Evolutionary conservation across 2,888 invertebrate species (phyloP), one percentile per base, ranked within the genome.

Genomic region (Julus scandinavius): DNA sequence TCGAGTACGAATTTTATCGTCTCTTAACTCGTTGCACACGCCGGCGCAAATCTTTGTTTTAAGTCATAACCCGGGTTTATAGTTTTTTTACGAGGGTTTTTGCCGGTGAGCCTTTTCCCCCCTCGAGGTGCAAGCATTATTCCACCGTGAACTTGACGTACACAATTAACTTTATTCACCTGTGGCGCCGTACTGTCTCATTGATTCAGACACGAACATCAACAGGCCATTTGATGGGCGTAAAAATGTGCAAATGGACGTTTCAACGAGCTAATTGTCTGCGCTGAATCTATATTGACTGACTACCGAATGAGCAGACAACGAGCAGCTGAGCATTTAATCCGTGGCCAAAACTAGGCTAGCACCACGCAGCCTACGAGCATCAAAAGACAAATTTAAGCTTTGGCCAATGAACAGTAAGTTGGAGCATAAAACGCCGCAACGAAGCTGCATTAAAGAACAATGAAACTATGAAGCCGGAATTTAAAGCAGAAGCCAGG

Each of bases 161-260:
- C 20, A 13, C 84, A 84, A 84, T 84, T 85, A 40, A 85, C 85
- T 85, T 17, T 41, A 85, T 85, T 85, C 50, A 85, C 85, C 85
- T 85, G 85, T 85, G 85, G 85, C 85, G 85, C 45, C 85, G 85
- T 13, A 85, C 85, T 85, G 85, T 85, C 85, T 85, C 85, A 45
- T 45, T 45, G 85, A 50, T 50, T 45, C 85, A 85, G 85, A 85
- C 85, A 45, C 20, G 85, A 85, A 85, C 45, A 85, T 85, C 85
- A 45, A 85, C 45, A 17, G 85, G 45, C 85, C 85, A 85, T 85
- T 85, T 20, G 50, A 85, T 45, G 80, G 38, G 38, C 80, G 85
- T 85, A 49, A 85, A 45, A 85, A 4, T 20, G 45, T 41, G n/a
- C 85, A 45, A 85, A 85, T 85, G 85, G 85, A 29, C 85, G 15